Evolutionary conservation across 1,140 invertebrate species (phyloP), one percentile per base, ranked within the genome.

Genomic region (Arctopsyche grandis): DNA sequence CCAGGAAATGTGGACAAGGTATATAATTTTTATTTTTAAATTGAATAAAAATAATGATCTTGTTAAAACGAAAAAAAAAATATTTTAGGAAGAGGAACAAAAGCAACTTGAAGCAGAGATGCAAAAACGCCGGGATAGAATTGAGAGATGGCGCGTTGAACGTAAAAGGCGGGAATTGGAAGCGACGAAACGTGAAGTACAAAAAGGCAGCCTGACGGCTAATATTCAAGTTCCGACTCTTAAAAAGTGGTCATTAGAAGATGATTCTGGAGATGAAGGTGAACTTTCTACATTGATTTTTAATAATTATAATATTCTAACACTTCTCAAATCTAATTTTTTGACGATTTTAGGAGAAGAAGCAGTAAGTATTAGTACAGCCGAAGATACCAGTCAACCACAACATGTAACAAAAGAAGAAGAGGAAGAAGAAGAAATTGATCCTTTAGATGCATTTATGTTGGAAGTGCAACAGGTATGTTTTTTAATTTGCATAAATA

Each of bases 361-460:
- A 46, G 69, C n/a, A 0, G 43, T 21, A 46, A 38, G 24, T 19
- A 71, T n/a, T 22, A 19, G n/a, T 19, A 19, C 69, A 46, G 5
- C n/a, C 19, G 69, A 16, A 46, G 43, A 46, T 38, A 44, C 16
- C 24, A 46, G 26, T 48, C 44, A 43, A 69, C 26, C 66, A 19
- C 87, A 89, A 78, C 84, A 89, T 75, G 91, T 38, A 46, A 21
- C 71, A 22, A 88, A 78, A 85, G 87, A 84, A 43, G 84, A 85
- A 83, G 89, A 88, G 80, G 84, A 85, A 83, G 89, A 88, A 80
- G 90, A 97, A 80, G 97, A 98, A 86, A 92, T 98, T 66, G 98
- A 99, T 90, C 96, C 98, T 12, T 88, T 99, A 5, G 97, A 99
- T 92, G 97, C 97, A 7, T 99, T 95, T 85, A 99, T 99, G 98